Conservation (phyloP, 2,797 vertebrate genomes). For the Babyrousa celebensis region DNA sequence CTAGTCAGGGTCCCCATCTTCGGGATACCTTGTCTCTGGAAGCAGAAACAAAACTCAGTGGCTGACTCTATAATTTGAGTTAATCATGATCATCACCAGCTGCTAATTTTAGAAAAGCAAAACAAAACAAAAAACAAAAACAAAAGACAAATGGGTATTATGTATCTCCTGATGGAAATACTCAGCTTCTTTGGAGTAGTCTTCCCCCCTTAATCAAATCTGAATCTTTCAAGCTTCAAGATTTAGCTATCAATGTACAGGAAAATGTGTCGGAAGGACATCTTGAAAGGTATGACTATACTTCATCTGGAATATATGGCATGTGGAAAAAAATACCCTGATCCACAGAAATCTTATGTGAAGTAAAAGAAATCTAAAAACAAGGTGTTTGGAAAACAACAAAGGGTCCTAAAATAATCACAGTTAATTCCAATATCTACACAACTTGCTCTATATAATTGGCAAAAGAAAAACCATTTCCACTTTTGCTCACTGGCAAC, state of each 20-base stretch:
- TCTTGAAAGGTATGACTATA: background rate
- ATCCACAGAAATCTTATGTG: background rate
- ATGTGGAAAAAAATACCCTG: background rate
- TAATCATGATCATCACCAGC: background rate
- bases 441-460: background rate
- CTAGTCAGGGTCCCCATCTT: background rate
- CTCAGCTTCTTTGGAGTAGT: background rate
- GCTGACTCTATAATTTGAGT: background rate
- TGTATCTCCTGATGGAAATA: background rate
- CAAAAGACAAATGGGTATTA: background rate
- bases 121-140: background rate
- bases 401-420: background rate
- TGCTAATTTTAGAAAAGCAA: slow-evolving; percentile 18
- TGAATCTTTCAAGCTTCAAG: background rate
- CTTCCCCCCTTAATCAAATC: background rate
- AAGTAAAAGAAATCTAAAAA: background rate
- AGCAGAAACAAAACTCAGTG: background rate
- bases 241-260: slow-evolving; percentile 4
- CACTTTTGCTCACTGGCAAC: background rate
- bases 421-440: background rate
- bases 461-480: background rate
- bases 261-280: background rate
- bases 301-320: background rate
- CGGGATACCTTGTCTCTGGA: background rate
- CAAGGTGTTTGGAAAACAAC: background rate